Conservation (phyloP, 2,797 vertebrate genomes). For the Todus mexicanus region DNA sequence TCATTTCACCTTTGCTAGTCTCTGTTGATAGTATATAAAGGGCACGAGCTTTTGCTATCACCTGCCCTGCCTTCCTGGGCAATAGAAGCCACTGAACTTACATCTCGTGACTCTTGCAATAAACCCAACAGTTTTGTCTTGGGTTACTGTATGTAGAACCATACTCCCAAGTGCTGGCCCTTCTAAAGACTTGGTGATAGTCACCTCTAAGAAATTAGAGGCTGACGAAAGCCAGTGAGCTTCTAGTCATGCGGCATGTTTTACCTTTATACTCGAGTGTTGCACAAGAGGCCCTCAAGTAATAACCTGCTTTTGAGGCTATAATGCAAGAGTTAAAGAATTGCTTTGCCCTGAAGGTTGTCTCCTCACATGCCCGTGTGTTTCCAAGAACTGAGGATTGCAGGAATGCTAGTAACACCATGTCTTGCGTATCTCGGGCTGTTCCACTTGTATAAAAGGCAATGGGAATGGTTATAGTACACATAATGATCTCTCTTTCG, state of each 20-base stretch:
- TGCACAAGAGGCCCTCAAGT: background rate
- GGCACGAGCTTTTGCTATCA: background rate
- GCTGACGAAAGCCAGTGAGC: background rate
- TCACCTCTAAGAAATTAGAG: background rate
- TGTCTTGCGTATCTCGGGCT: background rate
- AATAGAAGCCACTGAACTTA: background rate
- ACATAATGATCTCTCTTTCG: background rate
- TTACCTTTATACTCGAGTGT: background rate
- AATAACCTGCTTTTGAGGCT: background rate
- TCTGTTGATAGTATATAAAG: background rate
- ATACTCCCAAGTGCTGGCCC: accelerated
- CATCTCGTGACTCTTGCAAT: background rate
- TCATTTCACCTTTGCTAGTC: background rate
- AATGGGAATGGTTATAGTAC: background rate
- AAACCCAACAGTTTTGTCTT: background rate
- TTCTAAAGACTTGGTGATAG: background rate
- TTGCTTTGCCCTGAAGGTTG: background rate
- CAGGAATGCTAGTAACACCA: background rate
- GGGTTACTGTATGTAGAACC: accelerated
- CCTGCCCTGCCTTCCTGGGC: background rate
- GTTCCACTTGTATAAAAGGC: background rate
- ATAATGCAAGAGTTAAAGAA: background rate
- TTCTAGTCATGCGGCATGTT: background rate
- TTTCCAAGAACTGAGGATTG: background rate
- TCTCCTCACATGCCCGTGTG: background rate